Base-by-base conservation (phyloP, 2,888 invertebrate genomes). In the Spisula subtruncata region DNA sequence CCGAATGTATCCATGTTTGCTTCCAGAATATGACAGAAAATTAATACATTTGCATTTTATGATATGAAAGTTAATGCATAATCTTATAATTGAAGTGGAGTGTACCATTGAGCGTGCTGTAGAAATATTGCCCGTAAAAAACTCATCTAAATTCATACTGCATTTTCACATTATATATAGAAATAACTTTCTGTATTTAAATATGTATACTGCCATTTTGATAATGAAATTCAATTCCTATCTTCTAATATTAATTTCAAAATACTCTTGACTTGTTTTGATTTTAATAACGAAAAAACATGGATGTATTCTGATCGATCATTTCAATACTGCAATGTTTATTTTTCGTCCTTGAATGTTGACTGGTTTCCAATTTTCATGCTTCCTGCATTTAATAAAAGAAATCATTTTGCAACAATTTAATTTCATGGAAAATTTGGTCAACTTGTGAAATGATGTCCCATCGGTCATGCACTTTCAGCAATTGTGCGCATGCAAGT, bases 31-130 rank as follows among this genome's bases (percentile, higher is more conserved):
- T 75, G 75, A 75, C 75, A 75, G 75, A 75, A 75, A 75, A 75
- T 75, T 32, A 75, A 75, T 75, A 75, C 32, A 75, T 75, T 75
- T 75, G 75, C 35, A 75, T 75, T 32, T 1, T 32, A 12, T 66
- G 60, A 66, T 66, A 66, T 60, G 60, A 66, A 12, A 66, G 25
- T 66, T 66, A 66, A 66, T 66, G 60, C 60, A 66, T 66, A 66
- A 66, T 66, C 60, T 25, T 12, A 66, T 66, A 66, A 66, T 66
- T 66, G 60, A 66, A 66, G 60, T 66, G 25, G 25, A 10, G n/a
- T 66, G n/a, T 66, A 66, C n/a, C n/a, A 25, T 25, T 66, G 8
- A 25, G n/a, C 10, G 20, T 66, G 60, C 8, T 66, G 12, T 6
- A 10, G n/a, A 66, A n/a, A 66, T 25, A 66, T 66, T 66, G 25